Conservation (phyloP, 2,113 vertebrate genomes). For the Calidris pygmaea region DNA sequence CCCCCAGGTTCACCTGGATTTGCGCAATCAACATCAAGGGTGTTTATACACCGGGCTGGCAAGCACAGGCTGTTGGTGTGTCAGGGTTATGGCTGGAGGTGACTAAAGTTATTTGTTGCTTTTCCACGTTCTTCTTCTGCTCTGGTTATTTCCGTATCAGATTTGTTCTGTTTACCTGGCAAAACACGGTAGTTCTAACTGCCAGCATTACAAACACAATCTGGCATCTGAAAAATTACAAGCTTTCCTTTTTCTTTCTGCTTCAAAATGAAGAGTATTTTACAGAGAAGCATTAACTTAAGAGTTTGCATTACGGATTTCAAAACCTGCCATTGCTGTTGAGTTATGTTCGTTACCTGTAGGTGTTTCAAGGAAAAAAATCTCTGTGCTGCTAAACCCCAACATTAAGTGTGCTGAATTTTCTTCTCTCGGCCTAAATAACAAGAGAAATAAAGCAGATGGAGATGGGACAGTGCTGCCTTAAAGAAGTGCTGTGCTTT, state of each 20-base stretch:
- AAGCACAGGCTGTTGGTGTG: neutral
- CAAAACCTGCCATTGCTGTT: neutral
- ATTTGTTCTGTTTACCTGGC: neutral
- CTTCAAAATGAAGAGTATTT: neutral
- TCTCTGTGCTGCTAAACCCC: neutral
- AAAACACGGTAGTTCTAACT: neutral
- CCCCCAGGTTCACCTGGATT: neutral
- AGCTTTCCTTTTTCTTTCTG: neutral
- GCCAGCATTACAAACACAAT: neutral
- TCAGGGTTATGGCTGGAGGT: neutral
- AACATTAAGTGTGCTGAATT: neutral
- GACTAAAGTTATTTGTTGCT: neutral
- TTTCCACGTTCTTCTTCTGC: neutral
- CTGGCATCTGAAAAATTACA: neutral
- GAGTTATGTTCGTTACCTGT: neutral
- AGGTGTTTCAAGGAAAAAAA: neutral
- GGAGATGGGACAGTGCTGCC: neutral
- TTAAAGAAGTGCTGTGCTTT: neutral
- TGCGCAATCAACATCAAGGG: neutral
- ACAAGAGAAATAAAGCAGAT: neutral
- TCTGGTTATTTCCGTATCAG: neutral
- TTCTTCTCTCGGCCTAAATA: neutral
- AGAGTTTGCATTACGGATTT: neutral
- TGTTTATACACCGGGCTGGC: neutral
- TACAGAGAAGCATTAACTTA: neutral